These are phyloP conservation scores for Cerceris ruficornis DNA, from an alignment of 2,888 invertebrate genomes.

Conservation along the genomic window DNA sequence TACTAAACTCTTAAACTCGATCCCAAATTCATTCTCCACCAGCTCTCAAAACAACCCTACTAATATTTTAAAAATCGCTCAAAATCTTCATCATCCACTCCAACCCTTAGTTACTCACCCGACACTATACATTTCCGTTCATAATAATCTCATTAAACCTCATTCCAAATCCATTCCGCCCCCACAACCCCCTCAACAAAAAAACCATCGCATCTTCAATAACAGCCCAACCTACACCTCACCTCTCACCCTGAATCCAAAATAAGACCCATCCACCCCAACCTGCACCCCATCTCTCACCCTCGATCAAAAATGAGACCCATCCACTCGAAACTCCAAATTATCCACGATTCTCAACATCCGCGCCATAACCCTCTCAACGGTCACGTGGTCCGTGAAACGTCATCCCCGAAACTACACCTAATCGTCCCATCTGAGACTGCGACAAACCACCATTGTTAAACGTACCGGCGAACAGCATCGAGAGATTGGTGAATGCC, in stretches of 20 bases:
- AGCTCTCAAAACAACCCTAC: no score
- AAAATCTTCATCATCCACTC: conserved; percentile 5
- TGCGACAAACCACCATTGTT: not conserved
- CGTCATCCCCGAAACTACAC: not conserved
- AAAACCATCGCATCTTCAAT: not conserved
- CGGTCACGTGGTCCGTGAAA: not conserved
- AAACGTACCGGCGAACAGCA: conserved; percentile 94
- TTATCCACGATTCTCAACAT: not conserved
- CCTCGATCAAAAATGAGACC: not conserved
- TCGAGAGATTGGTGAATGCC: conserved; percentile 96
- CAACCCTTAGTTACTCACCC: not conserved
- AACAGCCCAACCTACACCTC: not conserved
- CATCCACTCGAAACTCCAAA: not conserved
- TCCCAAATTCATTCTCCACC: no score
- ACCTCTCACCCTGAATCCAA: not conserved
- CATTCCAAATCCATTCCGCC: not conserved
- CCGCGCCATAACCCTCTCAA: not conserved
- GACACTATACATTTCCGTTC: not conserved
- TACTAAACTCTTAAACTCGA: no score
- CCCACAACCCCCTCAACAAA: not conserved
- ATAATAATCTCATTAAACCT: not conserved
- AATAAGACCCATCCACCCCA: not conserved
- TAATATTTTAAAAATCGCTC: not conserved
- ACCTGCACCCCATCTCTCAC: not conserved
- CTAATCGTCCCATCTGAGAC: not conserved